These are phyloP conservation scores for Amphiprion clarkii DNA, from an alignment of 2,797 vertebrate genomes.

Conservation along the genomic window DNA sequence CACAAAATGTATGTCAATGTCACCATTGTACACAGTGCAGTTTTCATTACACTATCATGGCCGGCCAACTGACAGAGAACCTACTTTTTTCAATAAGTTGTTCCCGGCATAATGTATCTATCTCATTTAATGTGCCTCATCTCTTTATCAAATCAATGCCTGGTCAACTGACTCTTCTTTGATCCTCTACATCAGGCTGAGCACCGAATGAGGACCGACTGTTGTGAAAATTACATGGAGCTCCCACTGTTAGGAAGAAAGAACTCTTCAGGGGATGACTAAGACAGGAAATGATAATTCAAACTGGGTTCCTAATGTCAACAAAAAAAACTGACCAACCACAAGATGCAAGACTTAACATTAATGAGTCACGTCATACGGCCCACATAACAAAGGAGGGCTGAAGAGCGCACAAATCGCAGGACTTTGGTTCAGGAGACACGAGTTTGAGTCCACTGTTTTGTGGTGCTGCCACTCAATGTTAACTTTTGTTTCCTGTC, in stretches of 20 bases:
- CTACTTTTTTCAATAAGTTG: neutral
- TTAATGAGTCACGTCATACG: no score
- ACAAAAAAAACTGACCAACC: neutral
- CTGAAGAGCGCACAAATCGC: no score
- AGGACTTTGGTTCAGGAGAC: no score
- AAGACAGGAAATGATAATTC: constrained; percentile 12
- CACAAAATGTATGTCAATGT: neutral
- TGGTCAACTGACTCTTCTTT: constrained; percentile 9
- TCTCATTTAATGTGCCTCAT: neutral
- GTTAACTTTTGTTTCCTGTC: no score
- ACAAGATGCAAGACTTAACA: neutral
- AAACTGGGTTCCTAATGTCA: neutral
- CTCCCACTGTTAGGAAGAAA: neutral
- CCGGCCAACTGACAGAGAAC: neutral
- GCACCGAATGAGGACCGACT: constrained; percentile 4
- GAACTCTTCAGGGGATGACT: neutral
- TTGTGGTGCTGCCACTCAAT: no score
- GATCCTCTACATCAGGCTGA: constrained; percentile 1
- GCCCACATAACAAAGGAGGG: no score
- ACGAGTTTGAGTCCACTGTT: no score
- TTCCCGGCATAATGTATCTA: neutral
- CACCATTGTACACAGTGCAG: no score
- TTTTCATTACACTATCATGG: neutral
- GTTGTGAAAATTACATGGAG: neutral
- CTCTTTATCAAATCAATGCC: neutral